These are phyloP conservation scores for Papilio polyxenes DNA, from an alignment of 1,140 invertebrate genomes.

Conservation along the genomic window DNA sequence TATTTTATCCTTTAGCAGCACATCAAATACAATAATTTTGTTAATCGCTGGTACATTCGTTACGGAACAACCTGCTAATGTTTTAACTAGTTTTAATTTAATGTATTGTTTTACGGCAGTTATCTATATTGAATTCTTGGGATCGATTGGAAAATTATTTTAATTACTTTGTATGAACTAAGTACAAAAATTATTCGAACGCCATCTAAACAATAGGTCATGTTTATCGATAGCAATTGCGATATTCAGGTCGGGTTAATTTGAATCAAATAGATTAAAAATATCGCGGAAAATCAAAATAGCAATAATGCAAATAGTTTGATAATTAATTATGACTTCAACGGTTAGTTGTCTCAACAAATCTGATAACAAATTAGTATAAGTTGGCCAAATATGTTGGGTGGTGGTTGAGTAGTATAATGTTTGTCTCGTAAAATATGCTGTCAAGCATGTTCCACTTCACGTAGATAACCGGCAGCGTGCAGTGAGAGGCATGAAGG, in stretches of 20 bases:
- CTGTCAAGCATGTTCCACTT: constrained; percentile 35
- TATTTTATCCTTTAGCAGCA: neutral
- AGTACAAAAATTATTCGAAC: too few relatives aligned
- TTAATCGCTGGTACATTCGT: neutral
- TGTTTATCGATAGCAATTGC: neutral
- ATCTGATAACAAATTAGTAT: neutral
- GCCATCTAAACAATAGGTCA: too few relatives aligned
- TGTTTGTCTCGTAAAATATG: constrained; percentile 25
- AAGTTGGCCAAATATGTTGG: neutral
- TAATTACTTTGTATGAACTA: too few relatives aligned
- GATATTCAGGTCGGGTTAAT: neutral
- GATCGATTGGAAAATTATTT: too few relatives aligned
- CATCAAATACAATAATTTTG: neutral
- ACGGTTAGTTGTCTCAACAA: neutral
- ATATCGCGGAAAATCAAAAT: neutral
- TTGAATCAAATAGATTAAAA: neutral
- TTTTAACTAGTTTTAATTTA: too few relatives aligned
- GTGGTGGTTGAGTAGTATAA: neutral
- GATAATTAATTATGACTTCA: neutral
- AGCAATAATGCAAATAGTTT: neutral
- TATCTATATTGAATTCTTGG: too few relatives aligned
- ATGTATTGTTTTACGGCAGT: too few relatives aligned
- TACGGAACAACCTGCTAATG: neutral
- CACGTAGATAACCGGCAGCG: constrained; percentile 31
- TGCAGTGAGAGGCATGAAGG: constrained; percentile 34